phyloP scores from a whole-genome alignment of 92 coral and sea anemone species.

The Epizoanthus rinbou region DNA sequence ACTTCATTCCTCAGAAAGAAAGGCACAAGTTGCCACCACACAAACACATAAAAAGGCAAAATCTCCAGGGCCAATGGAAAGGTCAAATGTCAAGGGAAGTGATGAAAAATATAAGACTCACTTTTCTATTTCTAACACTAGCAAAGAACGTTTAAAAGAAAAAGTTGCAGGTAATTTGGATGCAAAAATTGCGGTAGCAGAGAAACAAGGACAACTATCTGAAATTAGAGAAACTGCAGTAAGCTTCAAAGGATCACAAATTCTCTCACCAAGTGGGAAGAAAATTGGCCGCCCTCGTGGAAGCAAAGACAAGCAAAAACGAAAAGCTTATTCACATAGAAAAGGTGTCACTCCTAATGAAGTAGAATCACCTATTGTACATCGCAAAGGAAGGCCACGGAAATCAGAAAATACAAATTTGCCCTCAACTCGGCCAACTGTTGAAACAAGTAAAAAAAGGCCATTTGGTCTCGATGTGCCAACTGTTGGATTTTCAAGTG shows the following conservation, averaged over 20 bases:
- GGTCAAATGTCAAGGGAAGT: neutral
- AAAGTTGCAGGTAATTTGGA: constrained; percentile 37
- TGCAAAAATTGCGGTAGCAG: constrained; percentile 27
- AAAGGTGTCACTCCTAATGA: neutral
- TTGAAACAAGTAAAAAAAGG: neutral
- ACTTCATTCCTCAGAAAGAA: constrained; percentile 31
- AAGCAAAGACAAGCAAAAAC: constrained; percentile 82
- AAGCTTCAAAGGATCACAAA: constrained; percentile 5
- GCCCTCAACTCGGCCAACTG: neutral
- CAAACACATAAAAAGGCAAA: constrained; percentile 12
- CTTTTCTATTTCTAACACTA: constrained; percentile 1
- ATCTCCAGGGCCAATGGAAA: neutral
- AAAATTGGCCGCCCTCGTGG: constrained; percentile 80
- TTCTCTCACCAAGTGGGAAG: constrained; percentile 42
- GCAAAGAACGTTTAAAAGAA: constrained; percentile 34
- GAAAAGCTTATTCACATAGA: constrained; percentile 61
- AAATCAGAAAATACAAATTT: constrained; percentile 15
- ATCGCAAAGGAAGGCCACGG: constrained; percentile 22
- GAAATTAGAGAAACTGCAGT: constrained; percentile 25
- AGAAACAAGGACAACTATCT: constrained; percentile 22
- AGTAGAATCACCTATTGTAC: neutral
- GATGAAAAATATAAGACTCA: neutral
- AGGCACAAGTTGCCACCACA: constrained; percentile 4
- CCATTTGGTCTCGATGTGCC: constrained; percentile 65
- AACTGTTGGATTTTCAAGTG: constrained; percentile 64